These are phyloP conservation scores for Reinhardtius hippoglossoides DNA, from an alignment of 2,113 vertebrate genomes.

Conservation along the genomic window DNA sequence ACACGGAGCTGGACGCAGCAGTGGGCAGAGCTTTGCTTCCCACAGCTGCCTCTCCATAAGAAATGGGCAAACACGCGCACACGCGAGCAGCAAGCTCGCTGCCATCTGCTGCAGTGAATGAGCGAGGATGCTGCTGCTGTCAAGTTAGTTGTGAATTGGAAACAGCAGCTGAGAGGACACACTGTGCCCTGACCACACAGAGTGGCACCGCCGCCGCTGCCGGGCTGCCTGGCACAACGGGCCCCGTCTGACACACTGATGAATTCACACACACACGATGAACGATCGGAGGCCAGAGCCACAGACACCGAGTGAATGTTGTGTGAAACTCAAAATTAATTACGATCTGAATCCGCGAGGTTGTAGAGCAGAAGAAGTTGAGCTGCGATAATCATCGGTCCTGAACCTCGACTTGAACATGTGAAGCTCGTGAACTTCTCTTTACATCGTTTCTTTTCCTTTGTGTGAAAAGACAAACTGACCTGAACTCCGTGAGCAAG, in stretches of 20 bases:
- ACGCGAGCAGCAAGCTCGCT: slow-evolving; percentile 29
- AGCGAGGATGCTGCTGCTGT: slow-evolving; percentile 63
- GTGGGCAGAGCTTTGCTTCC: slow-evolving; percentile 46
- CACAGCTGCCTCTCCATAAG: slow-evolving; percentile 71
- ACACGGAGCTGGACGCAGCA: slow-evolving; percentile 41
- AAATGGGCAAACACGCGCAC: slow-evolving; percentile 51
- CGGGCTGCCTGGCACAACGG: slow-evolving; percentile 65
- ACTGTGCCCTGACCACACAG: slow-evolving; percentile 71
- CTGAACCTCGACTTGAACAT: not conserved
- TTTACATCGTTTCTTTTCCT: slow-evolving; percentile 25
- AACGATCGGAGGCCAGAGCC: slow-evolving; percentile 12
- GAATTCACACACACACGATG: slow-evolving; percentile 12
- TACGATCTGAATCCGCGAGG: slow-evolving; percentile 18
- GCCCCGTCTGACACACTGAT: slow-evolving; percentile 63
- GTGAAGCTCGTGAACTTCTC: slow-evolving; percentile 7
- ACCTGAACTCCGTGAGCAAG: slow-evolving; percentile 34
- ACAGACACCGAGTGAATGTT: slow-evolving; percentile 24
- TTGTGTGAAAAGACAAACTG: slow-evolving; percentile 14
- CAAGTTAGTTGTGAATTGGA: slow-evolving; percentile 70
- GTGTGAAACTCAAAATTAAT: slow-evolving; percentile 39
- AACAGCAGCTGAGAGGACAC: slow-evolving; percentile 74
- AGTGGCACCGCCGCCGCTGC: slow-evolving; percentile 65
- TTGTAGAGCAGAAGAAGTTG: not conserved
- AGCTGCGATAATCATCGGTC: not conserved
- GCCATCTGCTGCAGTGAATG: slow-evolving; percentile 70